Evolutionary conservation across 92 coral and sea anemone genomes (phyloP).

Genomic region (Virgularia gustaviana): DNA sequence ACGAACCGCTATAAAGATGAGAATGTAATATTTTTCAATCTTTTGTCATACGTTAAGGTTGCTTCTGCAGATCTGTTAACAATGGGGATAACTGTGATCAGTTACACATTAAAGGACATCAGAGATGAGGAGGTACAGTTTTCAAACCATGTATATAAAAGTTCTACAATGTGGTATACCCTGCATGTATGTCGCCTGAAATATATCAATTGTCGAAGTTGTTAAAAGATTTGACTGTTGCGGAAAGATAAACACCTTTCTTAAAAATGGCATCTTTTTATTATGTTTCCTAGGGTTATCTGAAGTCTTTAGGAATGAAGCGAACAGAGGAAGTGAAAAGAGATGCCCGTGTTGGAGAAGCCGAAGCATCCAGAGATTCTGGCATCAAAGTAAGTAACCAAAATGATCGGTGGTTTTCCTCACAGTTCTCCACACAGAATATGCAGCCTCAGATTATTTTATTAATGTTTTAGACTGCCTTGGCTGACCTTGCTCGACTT

Average conservation of each 20-base stretch:
- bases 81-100: conserved; percentile 53
- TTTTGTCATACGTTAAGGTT: conserved; percentile 35
- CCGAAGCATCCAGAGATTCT: conserved; percentile 53
- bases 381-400: conserved; percentile 43
- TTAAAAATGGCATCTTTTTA: background rate
- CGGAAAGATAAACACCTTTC: too few relatives aligned
- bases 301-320: conserved; percentile 43
- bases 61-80: conserved; percentile 49
- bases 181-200: too few relatives aligned
- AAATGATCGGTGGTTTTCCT: background rate
- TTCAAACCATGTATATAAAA: background rate
- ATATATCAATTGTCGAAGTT: too few relatives aligned
- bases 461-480: conserved; percentile 61
- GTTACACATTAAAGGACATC: conserved; percentile 53
- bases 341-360: conserved; percentile 53
- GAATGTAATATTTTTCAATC: too few relatives aligned
- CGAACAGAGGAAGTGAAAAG: conserved; percentile 53
- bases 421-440: background rate
- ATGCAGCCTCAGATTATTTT: background rate
- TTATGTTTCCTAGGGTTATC: conserved; percentile 33
- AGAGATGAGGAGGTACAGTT: conserved; percentile 47
- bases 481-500: conserved; percentile 84
- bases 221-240: too few relatives aligned
- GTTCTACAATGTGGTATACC: background rate
- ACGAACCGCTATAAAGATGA: too few relatives aligned